Evolutionary conservation across 2,888 invertebrate genomes (phyloP), one percentile per base, ranked within the genome.

Genomic region (Magallana nippona): DNA sequence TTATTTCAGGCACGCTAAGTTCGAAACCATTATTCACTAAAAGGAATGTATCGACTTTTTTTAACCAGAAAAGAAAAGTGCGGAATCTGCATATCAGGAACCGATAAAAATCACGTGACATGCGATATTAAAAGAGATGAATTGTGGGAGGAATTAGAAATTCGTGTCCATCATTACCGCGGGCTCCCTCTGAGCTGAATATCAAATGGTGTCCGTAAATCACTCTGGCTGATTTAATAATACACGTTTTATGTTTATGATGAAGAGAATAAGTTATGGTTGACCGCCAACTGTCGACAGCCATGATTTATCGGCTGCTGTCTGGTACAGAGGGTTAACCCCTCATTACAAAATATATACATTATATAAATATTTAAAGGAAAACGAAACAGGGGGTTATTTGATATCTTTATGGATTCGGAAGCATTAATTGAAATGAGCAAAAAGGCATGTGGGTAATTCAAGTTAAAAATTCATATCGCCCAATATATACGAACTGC

Each of bases 281-380:
- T 15, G 71, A 71, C 71, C 71, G 71, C 27, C 32, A 71, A 71
- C 27, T 71, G 71, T 71, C 71, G 32, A 32, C 22, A 27, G 27
- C 15, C 32, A 15, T 13, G 22, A 22, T 22, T 71, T 71, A 22
- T 22, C 3, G 22, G 71, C 22, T 27, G 71, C 71, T 71, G 27
- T 71, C 32, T 22, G 71, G 13, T 71, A 22, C 71, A 22, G 22
- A 11, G 32, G 22, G 22, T 71, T 32, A 71, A 22, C 1, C 22
- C 15, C 32, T 27, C 27, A 71, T 71, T 27, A 71, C 27, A 71
- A 71, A 71, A 22, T 22, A 27, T 71, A 71, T 22, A 71, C 71
- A 22, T 71, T 32, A 71, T 71, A 71, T 71, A 71, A 71, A 71
- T 71, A 71, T 71, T 71, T 71, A 71, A 71, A 71, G 71, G 71